Evolutionary conservation across 2,888 invertebrate genomes (phyloP).

Genomic region (Villa cingulata): DNA sequence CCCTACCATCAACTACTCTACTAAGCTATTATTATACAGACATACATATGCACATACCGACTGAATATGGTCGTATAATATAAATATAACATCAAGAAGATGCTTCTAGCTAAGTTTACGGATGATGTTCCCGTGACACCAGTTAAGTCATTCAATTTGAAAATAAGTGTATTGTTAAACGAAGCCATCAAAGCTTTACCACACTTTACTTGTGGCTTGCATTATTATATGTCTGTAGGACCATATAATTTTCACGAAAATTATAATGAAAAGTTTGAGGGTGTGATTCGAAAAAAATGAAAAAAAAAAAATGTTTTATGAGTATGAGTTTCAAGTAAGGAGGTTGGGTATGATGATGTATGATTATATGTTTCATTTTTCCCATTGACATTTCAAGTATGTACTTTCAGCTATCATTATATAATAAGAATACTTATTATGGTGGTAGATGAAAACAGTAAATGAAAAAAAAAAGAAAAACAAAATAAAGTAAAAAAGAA

Average conservation of each 20-base stretch:
- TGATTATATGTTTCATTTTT: no score
- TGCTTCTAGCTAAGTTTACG: constrained; percentile 7
- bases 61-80: no score
- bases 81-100: constrained; percentile 11
- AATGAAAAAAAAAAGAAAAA: background rate
- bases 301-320: constrained; percentile 1
- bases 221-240: background rate
- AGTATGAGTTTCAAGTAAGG: background rate
- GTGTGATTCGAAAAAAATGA: no score
- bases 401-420: no score
- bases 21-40: background rate
- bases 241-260: no score
- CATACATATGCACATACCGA: no score
- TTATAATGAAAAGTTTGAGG: no score
- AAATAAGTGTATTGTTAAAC: constrained; percentile 1
- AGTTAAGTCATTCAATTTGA: constrained; percentile 14
- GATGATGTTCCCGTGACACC: constrained; percentile 17
- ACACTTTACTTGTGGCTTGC: background rate
- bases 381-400: no score
- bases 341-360: no score
- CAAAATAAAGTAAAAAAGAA: background rate
- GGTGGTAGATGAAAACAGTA: background rate
- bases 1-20: no score
- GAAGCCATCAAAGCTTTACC: background rate
- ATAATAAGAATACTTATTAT: no score